A percentile compares a stretch with the other conserved stretches of the same genome.
Evolutionary conservation across 1,140 invertebrate genomes (phyloP).

Genomic region (Procambarus virginalis): DNA sequence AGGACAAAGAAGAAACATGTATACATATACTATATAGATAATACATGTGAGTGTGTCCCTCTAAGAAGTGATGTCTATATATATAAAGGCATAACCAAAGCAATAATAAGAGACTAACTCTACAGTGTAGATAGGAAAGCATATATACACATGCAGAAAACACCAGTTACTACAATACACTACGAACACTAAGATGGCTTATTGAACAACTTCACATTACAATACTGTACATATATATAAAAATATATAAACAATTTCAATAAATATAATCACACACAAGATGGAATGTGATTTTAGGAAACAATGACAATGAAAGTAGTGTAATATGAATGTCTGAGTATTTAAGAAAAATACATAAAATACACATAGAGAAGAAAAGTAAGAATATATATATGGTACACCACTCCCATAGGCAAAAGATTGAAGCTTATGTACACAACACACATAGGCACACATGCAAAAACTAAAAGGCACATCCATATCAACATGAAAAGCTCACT

Average conservation of each 20-base stretch:
- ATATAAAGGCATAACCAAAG: slow-evolving; percentile 54
- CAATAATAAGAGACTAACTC: slow-evolving; percentile 33
- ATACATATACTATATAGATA: slow-evolving; percentile 16
- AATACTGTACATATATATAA: background rate
- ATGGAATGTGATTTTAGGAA: background rate
- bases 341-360: background rate
- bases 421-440: background rate
- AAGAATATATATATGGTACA: background rate
- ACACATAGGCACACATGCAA: background rate
- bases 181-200: background rate
- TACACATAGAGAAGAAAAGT: background rate
- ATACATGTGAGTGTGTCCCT: slow-evolving; percentile 19
- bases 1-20: slow-evolving; percentile 37
- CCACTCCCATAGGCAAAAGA: background rate
- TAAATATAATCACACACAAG: background rate
- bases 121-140: slow-evolving; percentile 25
- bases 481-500: background rate
- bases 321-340: background rate
- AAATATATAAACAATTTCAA: background rate
- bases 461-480: background rate
- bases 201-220: background rate
- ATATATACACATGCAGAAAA: slow-evolving; percentile 2
- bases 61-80: background rate
- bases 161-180: background rate
- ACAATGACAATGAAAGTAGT: background rate